Evolutionary conservation across 1,140 invertebrate genomes (phyloP), one percentile per base, ranked within the genome.

Genomic region (Drosophila pectinifera): DNA sequence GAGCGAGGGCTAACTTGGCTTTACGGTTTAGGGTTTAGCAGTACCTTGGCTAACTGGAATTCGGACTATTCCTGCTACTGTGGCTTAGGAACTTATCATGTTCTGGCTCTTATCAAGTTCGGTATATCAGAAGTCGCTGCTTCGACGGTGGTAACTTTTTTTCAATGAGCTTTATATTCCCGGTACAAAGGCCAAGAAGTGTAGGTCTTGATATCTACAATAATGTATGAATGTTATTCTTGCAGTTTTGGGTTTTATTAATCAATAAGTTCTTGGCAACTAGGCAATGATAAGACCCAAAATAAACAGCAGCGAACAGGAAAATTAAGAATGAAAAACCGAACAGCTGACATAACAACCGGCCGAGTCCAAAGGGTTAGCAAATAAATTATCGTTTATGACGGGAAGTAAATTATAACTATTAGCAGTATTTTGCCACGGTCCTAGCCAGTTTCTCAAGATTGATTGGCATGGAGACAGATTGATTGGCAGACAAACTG

Each of bases 231-330:
- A 64, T 65, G 59, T 57, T 77, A 53, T 53, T 70, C 51, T 59
- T 53, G 42, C 61, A 41, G 54, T 64, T 62, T 62, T 59, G 31
- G 39, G 48, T 58, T 53, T 77, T 77, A 89, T 83, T 89, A 88
- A 77, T 89, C 83, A 89, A 89, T 88, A 88, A 89, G 83, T 72
- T 36, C 45, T 67, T 42, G 49, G 62, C 70, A 65, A 72, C 70
- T 61, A 31, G 24, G 18, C 51, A 45, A 31, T 58, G 45, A 77
- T 83, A 83, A 55, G 74, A 62, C 18, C 59, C 67, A 46, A 49
- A 77, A 62, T 55, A 59, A 61, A 58, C 16, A n/a, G 31, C 39
- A 18, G 45, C 24, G 39, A 46, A 11, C 36, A 14, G 11, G 22
- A 18, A 75, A 65, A 34, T 65, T 57, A 75, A 65, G 61, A 75